Evolutionary conservation across 2,888 invertebrate species (phyloP).

Genomic region (Caenorhabditis zanzibari): DNA sequence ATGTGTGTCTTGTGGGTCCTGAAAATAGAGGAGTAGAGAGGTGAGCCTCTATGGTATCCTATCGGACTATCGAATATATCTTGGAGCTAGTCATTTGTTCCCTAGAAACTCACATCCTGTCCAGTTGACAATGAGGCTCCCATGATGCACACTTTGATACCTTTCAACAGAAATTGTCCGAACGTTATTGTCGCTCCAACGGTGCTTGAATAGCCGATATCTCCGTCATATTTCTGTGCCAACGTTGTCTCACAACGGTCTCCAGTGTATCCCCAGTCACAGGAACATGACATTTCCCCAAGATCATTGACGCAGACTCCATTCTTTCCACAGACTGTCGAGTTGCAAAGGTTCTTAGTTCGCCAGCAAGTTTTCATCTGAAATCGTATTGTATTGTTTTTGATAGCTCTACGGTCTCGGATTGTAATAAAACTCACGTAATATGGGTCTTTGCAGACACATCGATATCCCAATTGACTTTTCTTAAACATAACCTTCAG

Average conservation of each 20-base stretch:
- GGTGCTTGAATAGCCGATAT: not conserved
- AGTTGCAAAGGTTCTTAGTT: not conserved
- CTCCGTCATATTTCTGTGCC: not conserved
- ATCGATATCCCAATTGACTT: not conserved
- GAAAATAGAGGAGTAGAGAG: not conserved
- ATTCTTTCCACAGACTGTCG: conserved; percentile 11
- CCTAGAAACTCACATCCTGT: not conserved
- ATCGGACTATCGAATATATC: no score
- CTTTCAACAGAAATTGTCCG: not conserved
- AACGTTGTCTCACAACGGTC: conserved; percentile 13
- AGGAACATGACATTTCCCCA: not conserved
- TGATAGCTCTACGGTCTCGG: no score
- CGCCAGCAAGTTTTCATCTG: conserved; percentile 30
- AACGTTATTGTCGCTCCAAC: conserved; percentile 15
- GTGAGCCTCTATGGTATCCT: no score
- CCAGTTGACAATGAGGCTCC: not conserved
- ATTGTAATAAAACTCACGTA: not conserved
- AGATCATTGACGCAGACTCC: conserved; percentile 10
- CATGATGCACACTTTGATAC: not conserved
- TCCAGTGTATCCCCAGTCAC: conserved; percentile 25
- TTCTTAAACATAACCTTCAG: no score
- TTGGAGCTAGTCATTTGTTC: no score
- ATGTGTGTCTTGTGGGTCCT: conserved; percentile 46
- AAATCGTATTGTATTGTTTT: not conserved
- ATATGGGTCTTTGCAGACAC: not conserved